Evolutionary conservation across 2,113 vertebrate genomes (phyloP).

Genomic region (Notothenia coriiceps): DNA sequence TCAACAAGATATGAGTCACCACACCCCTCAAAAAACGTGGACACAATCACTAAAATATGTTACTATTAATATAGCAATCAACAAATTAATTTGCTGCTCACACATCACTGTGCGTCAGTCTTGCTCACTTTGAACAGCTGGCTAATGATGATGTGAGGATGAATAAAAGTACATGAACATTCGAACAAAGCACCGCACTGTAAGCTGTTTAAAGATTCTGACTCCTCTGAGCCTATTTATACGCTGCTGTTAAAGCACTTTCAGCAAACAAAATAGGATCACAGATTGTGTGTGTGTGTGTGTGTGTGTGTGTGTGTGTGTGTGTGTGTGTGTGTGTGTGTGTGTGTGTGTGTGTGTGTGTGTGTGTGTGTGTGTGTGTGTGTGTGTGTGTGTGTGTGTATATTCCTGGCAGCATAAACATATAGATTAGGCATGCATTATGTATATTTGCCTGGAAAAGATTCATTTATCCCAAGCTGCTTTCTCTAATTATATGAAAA

Average conservation of each 20-base stretch:
- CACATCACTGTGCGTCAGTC: conserved; percentile 48
- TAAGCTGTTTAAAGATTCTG: conserved; percentile 55
- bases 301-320: not conserved
- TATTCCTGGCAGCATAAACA: conserved; percentile 28
- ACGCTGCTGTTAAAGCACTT: conserved; percentile 61
- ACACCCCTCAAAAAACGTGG: conserved; percentile 66
- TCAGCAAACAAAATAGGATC: conserved; percentile 53
- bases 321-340: not conserved
- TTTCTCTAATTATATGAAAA: conserved; percentile 4
- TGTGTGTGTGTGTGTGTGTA: too few species aligned
- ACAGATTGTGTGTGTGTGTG: conserved; percentile 10
- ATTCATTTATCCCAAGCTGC: not conserved
- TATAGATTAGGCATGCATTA: conserved; percentile 37
- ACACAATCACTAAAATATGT: conserved; percentile 71
- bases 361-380: too few species aligned
- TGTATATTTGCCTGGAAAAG: conserved; percentile 2
- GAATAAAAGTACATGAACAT: conserved; percentile 39
- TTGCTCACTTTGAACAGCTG: conserved; percentile 48
- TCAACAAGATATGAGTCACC: conserved; percentile 82
- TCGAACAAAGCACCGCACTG: conserved; percentile 46
- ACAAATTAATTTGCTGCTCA: conserved; percentile 33
- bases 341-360: not conserved
- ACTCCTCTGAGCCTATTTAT: conserved; percentile 67
- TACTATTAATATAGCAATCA: conserved; percentile 71
- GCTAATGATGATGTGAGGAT: conserved; percentile 48